These are phyloP conservation scores for Bradypus variegatus DNA, from an alignment of 2,797 vertebrate species.

Conservation along the genomic window DNA sequence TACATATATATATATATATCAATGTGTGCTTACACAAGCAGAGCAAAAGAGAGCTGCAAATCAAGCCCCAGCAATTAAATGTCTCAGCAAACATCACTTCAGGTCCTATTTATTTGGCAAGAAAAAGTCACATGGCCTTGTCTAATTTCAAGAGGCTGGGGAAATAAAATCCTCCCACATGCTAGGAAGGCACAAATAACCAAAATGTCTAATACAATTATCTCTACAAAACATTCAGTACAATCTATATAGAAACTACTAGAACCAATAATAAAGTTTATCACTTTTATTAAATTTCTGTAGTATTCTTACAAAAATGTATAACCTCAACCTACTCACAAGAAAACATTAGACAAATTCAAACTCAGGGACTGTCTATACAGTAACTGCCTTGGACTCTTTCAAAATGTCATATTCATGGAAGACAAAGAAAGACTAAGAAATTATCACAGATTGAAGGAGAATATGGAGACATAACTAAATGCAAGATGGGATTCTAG, in stretches of 20 bases:
- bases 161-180: background rate
- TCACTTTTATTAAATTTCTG: background rate
- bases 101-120: background rate
- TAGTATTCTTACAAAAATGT: background rate
- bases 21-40: background rate
- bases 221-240: background rate
- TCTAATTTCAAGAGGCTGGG: background rate
- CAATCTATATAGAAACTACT: background rate
- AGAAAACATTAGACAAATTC: background rate
- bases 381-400: background rate
- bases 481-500: background rate
- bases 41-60: background rate
- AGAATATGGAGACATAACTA: background rate
- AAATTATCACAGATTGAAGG: background rate
- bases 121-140: background rate
- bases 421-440: background rate
- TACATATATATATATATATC: background rate
- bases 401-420: background rate
- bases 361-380: background rate
- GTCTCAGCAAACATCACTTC: background rate
- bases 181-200: background rate
- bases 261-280: background rate
- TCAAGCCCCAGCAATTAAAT: background rate
- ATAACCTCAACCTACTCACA: background rate
- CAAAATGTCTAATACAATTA: background rate